phyloP scores from a whole-genome alignment of 2,888 invertebrate genomes.

The Phanerotoma sp. region DNA sequence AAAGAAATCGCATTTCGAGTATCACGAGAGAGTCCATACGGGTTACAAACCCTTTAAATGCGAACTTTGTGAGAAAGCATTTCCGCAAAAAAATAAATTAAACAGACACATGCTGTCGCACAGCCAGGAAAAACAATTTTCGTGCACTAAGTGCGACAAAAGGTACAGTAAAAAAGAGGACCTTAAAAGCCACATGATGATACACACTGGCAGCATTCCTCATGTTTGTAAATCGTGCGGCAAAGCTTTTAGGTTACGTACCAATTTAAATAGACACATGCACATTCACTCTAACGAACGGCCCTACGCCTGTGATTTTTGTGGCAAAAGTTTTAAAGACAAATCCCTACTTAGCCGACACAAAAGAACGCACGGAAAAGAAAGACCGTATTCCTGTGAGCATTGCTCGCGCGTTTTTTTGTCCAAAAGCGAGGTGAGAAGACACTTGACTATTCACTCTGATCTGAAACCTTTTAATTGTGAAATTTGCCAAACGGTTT shows the following conservation, averaged over 20 bases:
- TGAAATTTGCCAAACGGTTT: slow-evolving; percentile 69
- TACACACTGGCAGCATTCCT: slow-evolving; percentile 61
- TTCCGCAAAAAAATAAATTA: slow-evolving; percentile 70
- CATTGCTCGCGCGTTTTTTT: slow-evolving; percentile 55
- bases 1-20: slow-evolving; percentile 71
- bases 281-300: slow-evolving; percentile 68
- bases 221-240: slow-evolving; percentile 68
- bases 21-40: slow-evolving; percentile 70
- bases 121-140: slow-evolving; percentile 59
- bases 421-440: slow-evolving; percentile 55
- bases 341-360: slow-evolving; percentile 55
- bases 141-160: slow-evolving; percentile 65
- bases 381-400: slow-evolving; percentile 55
- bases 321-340: slow-evolving; percentile 53
- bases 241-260: slow-evolving; percentile 68
- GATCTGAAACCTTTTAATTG: slow-evolving; percentile 73
- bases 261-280: slow-evolving; percentile 70
- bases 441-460: slow-evolving; percentile 58
- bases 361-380: slow-evolving; percentile 55
- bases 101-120: slow-evolving; percentile 65
- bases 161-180: slow-evolving; percentile 64
- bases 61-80: slow-evolving; percentile 67
- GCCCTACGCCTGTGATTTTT: slow-evolving; percentile 51
- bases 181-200: slow-evolving; percentile 61
- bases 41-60: slow-evolving; percentile 66